Conservation (phyloP, 2,797 vertebrate species). For the Helarctos malayanus region DNA sequence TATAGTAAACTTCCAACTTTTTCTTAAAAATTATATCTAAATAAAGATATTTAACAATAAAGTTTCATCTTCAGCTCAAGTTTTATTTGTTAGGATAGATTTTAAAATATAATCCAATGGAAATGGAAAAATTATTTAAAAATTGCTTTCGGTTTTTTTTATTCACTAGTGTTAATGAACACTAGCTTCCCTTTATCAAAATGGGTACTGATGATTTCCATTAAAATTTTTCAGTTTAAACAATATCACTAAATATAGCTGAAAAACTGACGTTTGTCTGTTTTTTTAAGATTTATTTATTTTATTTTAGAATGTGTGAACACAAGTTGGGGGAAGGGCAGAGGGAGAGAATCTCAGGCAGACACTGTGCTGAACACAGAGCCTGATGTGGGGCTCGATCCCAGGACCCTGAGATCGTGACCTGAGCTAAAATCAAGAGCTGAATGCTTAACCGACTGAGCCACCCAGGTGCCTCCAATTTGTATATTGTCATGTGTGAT, state of each 20-base stretch:
- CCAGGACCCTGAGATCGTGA: background rate
- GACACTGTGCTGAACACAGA: background rate
- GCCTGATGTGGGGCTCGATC: background rate
- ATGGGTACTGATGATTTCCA: background rate
- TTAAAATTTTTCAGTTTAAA: constrained; percentile 28
- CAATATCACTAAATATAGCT: background rate
- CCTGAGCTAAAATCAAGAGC: background rate
- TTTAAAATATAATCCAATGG: background rate
- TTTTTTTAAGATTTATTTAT: background rate
- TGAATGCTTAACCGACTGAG: background rate
- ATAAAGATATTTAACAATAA: background rate
- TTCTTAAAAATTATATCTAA: background rate
- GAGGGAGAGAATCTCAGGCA: background rate
- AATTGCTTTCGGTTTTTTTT: background rate
- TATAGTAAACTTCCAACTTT: background rate
- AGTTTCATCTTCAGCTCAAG: background rate
- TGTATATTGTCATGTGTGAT: background rate
- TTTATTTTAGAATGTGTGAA: background rate
- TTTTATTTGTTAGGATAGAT: background rate
- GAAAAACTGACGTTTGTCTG: background rate
- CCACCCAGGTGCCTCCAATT: background rate
- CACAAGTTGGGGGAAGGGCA: background rate
- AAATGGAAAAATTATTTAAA: constrained; percentile 24
- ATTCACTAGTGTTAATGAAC: background rate
- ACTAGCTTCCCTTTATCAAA: background rate